Evolutionary conservation across 2,888 invertebrate genomes (phyloP).

Genomic region (Calameuta filiformis): DNA sequence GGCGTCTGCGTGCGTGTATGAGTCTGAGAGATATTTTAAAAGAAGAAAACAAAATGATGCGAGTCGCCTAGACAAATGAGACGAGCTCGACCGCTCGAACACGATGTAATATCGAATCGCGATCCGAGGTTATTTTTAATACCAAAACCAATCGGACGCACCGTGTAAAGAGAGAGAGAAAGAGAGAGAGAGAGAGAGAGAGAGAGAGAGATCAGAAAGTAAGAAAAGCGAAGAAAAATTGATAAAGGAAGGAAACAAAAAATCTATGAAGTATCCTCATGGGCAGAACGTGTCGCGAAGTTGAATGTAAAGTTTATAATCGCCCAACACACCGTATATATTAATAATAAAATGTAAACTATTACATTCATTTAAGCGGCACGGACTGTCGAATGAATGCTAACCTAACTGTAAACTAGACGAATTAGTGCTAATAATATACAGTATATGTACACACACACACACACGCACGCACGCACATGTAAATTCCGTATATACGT

Average conservation of each 20-base stretch:
- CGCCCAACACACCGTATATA: background rate
- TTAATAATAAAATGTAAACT: background rate
- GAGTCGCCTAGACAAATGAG: background rate
- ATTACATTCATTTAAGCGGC: background rate
- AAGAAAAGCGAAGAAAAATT: background rate
- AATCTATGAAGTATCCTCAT: slow-evolving; percentile 26
- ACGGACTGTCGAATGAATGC: slow-evolving; percentile 7
- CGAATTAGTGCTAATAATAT: slow-evolving; percentile 49
- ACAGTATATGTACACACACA: background rate
- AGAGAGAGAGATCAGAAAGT: slow-evolving; percentile 1
- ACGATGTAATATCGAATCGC: slow-evolving; percentile 40
- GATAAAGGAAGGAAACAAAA: background rate
- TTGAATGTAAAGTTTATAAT: background rate
- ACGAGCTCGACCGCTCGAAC: slow-evolving; percentile 21
- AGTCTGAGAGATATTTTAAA: background rate
- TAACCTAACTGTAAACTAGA: slow-evolving; percentile 46
- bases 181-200: background rate
- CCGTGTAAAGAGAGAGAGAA: slow-evolving; percentile 2
- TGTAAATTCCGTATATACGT: background rate
- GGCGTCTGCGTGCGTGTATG: background rate
- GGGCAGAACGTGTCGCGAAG: background rate
- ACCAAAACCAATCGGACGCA: slow-evolving; percentile 65
- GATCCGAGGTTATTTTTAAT: slow-evolving; percentile 67
- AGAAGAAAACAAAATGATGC: background rate
- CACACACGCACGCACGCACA: background rate